A percentile compares a stretch with the other conserved stretches of the same genome.
Conservation (phyloP, 2,797 vertebrate species). For the Acanthornis magna region DNA sequence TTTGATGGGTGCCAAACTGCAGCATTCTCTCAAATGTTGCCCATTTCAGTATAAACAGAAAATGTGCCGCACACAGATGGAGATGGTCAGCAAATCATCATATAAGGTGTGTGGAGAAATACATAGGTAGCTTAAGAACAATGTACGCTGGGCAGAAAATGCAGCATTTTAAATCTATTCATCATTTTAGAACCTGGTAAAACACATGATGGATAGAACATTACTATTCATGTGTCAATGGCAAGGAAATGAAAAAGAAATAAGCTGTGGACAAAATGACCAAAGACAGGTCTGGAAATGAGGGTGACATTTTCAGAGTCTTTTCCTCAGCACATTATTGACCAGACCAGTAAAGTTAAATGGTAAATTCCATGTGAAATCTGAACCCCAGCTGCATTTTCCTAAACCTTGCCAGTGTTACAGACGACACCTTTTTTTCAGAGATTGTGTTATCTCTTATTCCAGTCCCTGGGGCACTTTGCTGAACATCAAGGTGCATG, state of each 20-base stretch:
- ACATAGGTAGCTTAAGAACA: background rate
- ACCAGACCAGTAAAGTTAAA: background rate
- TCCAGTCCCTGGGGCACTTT: background rate
- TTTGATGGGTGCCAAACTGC: background rate
- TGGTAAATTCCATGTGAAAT: background rate
- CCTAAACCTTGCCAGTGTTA: background rate
- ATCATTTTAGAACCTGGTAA: background rate
- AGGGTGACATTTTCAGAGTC: background rate
- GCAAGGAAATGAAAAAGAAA: background rate
- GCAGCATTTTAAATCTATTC: background rate
- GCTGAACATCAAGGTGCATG: background rate
- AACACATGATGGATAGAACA: background rate
- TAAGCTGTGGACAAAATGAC: background rate
- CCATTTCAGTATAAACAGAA: background rate
- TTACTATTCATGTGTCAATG: background rate
- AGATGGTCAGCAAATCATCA: background rate
- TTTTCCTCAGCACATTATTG: background rate
- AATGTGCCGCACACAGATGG: background rate
- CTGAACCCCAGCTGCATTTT: background rate
- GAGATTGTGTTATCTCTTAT: fast-evolving
- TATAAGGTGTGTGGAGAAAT: background rate
- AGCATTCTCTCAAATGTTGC: background rate
- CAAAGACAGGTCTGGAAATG: background rate
- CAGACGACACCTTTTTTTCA: background rate
- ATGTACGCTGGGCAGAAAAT: background rate